Evolutionary conservation across 2,113 vertebrate species (phyloP).

Genomic region (Vireo altiloquus): DNA sequence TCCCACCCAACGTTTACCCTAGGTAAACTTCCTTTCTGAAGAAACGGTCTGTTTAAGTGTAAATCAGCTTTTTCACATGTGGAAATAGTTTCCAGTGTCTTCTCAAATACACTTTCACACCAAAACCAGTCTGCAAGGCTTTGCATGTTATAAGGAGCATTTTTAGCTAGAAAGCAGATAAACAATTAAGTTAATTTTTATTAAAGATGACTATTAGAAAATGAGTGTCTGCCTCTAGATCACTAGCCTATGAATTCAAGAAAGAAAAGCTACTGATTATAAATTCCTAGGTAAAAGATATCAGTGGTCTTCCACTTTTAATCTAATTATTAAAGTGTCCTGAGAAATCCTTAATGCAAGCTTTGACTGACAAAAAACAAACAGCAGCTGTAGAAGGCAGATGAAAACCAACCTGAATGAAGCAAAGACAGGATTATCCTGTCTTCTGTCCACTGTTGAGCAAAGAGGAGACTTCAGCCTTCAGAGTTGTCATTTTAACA

Average conservation of each 20-base stretch:
- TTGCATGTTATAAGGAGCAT: not conserved
- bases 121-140: not conserved
- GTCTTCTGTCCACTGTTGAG: not conserved
- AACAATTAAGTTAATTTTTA: not conserved
- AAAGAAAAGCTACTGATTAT: not conserved
- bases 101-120: constrained; percentile 7
- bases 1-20: constrained; percentile 26
- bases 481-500: not conserved
- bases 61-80: constrained; percentile 47
- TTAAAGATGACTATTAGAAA: not conserved
- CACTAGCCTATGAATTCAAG: not conserved
- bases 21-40: constrained; percentile 64
- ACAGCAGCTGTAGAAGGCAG: not conserved
- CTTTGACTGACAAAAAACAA: not conserved
- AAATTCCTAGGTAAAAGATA: not conserved
- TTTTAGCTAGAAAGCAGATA: not conserved
- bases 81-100: not conserved
- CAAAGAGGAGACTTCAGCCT: not conserved
- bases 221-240: not conserved
- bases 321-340: not conserved
- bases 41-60: constrained; percentile 30
- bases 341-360: not conserved
- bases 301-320: not conserved
- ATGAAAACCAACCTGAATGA: not conserved
- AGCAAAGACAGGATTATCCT: not conserved